phyloP scores from a whole-genome alignment of 2,888 invertebrate species.

The Halocaridina rubra region DNA sequence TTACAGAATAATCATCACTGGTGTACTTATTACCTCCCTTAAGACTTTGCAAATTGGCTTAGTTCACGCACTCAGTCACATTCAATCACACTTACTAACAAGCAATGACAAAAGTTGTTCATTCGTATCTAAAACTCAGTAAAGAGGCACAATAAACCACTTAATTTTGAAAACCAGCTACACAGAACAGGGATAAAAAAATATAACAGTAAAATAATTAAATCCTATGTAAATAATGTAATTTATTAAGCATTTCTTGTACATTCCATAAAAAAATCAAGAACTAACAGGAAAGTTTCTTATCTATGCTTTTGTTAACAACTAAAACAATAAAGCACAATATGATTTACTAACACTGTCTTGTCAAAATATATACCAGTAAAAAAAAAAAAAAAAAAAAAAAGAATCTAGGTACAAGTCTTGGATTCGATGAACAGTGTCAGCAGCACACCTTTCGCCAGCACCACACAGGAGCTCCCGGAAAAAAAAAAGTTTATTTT shows the following conservation, averaged over 20 bases:
- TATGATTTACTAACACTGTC: slow-evolving; percentile 35
- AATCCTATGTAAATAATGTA: too few species aligned
- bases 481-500: slow-evolving; percentile 29
- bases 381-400: not conserved
- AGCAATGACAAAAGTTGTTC: slow-evolving; percentile 24
- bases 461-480: slow-evolving; percentile 47
- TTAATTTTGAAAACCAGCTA: slow-evolving; percentile 37
- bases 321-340: slow-evolving; percentile 34
- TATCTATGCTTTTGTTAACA: slow-evolving; percentile 11
- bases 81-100: slow-evolving; percentile 3
- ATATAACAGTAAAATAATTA: slow-evolving; percentile 18
- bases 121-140: slow-evolving; percentile 49
- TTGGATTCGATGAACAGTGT: slow-evolving; percentile 50
- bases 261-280: not conserved
- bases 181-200: not conserved
- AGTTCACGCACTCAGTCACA: slow-evolving; percentile 19
- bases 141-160: slow-evolving; percentile 47
- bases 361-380: not conserved
- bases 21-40: slow-evolving; percentile 29
- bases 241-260: not conserved
- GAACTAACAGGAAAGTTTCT: not conserved
- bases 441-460: slow-evolving; percentile 54
- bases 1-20: slow-evolving; percentile 42
- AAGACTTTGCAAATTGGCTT: slow-evolving; percentile 31
- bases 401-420: slow-evolving; percentile 45